Conservation (phyloP, 2,888 invertebrate species). For the Protophormia terraenovae region DNA sequence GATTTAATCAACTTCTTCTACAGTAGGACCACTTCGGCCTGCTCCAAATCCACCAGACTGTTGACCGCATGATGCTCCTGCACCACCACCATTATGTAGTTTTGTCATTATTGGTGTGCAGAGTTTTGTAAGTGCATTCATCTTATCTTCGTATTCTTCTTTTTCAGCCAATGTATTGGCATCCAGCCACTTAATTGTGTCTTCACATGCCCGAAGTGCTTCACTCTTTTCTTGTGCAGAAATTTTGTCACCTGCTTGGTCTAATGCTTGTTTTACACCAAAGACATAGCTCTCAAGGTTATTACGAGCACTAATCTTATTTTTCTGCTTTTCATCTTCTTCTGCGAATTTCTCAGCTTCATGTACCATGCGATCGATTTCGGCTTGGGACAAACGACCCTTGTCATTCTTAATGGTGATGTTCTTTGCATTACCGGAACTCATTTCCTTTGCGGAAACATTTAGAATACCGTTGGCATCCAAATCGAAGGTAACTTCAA, state of each 20-base stretch:
- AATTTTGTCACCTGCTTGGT: conserved; percentile 84
- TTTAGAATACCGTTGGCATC: conserved; percentile 98
- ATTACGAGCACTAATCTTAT: conserved; percentile 87
- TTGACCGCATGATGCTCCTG: conserved; percentile 81
- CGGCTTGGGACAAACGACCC: conserved; percentile 89
- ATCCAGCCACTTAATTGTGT: conserved; percentile 88
- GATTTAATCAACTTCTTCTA: conserved; percentile 74
- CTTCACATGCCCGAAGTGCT: conserved; percentile 84
- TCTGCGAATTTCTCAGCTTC: conserved; percentile 89
- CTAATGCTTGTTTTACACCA: conserved; percentile 86
- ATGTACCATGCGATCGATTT: conserved; percentile 90
- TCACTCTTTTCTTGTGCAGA: conserved; percentile 86
- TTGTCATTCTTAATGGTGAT: conserved; percentile 93
- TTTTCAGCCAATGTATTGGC: conserved; percentile 88
- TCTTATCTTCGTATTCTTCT: conserved; percentile 85
- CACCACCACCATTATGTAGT: conserved; percentile 84
- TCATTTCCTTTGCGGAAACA: conserved; percentile 89
- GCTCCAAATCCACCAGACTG: conserved; percentile 84
- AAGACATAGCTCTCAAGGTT: conserved; percentile 84
- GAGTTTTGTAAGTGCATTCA: conserved; percentile 73
- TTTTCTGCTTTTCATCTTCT: conserved; percentile 87
- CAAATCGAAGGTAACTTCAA: conserved; percentile 90
- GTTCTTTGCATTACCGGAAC: conserved; percentile 86
- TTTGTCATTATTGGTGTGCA: conserved; percentile 76
- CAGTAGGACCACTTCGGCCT: conserved; percentile 75